phyloP scores from a whole-genome alignment of 53 echinoderm and acorn worm genomes.

The Glandiceps talaboti region DNA sequence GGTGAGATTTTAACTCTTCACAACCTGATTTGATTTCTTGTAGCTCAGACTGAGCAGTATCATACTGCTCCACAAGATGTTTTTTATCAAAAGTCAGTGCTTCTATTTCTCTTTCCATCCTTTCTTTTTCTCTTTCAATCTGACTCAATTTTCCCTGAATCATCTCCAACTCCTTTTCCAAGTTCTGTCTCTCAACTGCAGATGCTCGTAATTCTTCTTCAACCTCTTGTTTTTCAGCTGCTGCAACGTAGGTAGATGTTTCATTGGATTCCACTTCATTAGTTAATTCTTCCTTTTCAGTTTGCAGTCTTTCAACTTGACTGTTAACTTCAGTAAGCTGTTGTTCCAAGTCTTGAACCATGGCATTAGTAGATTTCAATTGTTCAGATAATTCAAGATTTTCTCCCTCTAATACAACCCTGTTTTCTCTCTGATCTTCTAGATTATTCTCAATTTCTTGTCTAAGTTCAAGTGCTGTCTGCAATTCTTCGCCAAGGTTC shows the following conservation, averaged over 20 bases:
- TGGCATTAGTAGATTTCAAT: constrained; percentile 3
- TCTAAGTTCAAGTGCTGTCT: background rate
- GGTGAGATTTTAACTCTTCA: constrained; percentile 13
- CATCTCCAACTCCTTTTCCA: constrained; percentile 5
- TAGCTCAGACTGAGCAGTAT: constrained; percentile 5
- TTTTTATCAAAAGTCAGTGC: constrained; percentile 7
- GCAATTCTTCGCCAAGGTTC: constrained; percentile 11
- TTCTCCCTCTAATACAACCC: background rate
- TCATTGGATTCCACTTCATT: background rate
- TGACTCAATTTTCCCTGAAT: background rate
- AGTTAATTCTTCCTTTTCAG: constrained; percentile 18
- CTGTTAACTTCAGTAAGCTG: constrained; percentile 15
- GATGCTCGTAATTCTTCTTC: constrained; percentile 2
- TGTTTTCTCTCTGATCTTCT: constrained; percentile 5
- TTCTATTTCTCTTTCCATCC: constrained; percentile 6
- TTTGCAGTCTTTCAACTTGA: background rate
- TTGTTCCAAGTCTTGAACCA: background rate
- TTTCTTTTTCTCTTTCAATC: background rate
- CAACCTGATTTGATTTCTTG: constrained; percentile 24
- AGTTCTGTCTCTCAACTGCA: constrained; percentile 5
- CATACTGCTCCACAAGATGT: background rate
- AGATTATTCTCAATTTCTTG: background rate
- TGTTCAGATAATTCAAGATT: constrained; percentile 8
- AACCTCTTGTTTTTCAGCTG: constrained; percentile 14
- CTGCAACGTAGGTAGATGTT: background rate